Conservation (phyloP, 1,140 invertebrate species). For the Lepidurus apus region DNA sequence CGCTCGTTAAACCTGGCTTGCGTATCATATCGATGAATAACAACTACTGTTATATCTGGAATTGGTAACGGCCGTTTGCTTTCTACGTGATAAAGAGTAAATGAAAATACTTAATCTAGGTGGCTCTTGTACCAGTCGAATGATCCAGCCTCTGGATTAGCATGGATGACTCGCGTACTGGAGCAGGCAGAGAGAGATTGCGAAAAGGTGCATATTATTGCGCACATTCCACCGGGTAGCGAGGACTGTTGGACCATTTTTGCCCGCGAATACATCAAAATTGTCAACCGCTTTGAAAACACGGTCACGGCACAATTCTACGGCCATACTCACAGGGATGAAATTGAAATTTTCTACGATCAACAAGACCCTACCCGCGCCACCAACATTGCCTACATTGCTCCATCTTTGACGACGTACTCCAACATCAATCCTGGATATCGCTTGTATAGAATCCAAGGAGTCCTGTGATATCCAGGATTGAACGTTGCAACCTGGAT, state of each 20-base stretch:
- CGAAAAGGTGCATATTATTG: conserved; percentile 70
- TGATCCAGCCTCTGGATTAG: conserved; percentile 56
- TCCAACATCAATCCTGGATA: no score
- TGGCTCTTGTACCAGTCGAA: conserved; percentile 57
- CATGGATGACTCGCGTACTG: conserved; percentile 55
- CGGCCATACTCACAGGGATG: conserved; percentile 74
- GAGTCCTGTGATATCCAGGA: no score
- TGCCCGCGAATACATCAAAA: conserved; percentile 58
- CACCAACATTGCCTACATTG: conserved; percentile 67
- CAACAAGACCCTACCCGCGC: conserved; percentile 48
- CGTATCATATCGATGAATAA: conserved; percentile 67
- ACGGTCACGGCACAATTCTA: conserved; percentile 72
- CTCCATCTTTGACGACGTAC: conserved; percentile 68
- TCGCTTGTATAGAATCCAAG: no score
- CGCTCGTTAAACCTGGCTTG: conserved; percentile 56
- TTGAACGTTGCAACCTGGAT: no score
- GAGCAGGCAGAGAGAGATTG: conserved; percentile 51
- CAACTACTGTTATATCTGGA: conserved; percentile 64
- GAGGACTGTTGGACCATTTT: conserved; percentile 61
- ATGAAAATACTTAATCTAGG: conserved; percentile 42
- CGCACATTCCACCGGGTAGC: conserved; percentile 71
- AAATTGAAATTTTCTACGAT: conserved; percentile 61
- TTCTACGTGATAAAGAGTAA: no score
- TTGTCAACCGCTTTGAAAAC: conserved; percentile 56
- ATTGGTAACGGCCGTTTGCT: conserved; percentile 55